These are phyloP conservation scores for Chunga burmeisteri DNA, from an alignment of 2,113 vertebrate species.

Conservation along the genomic window DNA sequence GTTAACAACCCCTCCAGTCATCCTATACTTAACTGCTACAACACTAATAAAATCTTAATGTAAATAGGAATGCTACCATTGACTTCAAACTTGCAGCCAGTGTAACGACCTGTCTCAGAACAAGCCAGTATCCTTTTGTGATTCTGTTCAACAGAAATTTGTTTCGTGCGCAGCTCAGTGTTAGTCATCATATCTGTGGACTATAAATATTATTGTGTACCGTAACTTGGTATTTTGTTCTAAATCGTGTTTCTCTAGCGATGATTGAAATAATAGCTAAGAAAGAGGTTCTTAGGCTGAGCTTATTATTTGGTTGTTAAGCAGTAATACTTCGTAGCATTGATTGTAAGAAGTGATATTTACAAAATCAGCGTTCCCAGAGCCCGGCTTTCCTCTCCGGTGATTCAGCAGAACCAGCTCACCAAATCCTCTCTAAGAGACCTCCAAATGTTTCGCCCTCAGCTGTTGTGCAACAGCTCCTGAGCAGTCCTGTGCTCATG, in stretches of 20 bases:
- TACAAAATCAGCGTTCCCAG: not conserved
- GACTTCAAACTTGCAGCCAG: not conserved
- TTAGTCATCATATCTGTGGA: accelerated
- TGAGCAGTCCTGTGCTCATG: not conserved
- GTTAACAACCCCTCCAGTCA: not conserved
- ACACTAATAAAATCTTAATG: not conserved
- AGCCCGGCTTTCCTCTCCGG: not conserved
- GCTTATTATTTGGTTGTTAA: not conserved
- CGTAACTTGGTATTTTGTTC: not conserved
- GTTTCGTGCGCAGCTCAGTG: not conserved
- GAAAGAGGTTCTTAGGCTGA: not conserved
- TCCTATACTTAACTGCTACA: not conserved
- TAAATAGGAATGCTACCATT: not conserved
- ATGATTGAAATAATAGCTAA: not conserved
- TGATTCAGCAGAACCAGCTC: not conserved
- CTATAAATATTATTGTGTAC: not conserved
- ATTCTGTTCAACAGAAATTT: not conserved
- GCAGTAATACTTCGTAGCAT: not conserved
- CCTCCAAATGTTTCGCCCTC: not conserved
- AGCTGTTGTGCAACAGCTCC: not conserved
- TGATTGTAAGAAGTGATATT: accelerated
- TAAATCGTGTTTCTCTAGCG: not conserved
- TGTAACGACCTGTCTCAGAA: not conserved
- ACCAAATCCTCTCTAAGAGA: not conserved
- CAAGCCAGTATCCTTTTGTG: not conserved